Conservation (phyloP, 2,888 invertebrate species). For the Campopleginae sp. region DNA sequence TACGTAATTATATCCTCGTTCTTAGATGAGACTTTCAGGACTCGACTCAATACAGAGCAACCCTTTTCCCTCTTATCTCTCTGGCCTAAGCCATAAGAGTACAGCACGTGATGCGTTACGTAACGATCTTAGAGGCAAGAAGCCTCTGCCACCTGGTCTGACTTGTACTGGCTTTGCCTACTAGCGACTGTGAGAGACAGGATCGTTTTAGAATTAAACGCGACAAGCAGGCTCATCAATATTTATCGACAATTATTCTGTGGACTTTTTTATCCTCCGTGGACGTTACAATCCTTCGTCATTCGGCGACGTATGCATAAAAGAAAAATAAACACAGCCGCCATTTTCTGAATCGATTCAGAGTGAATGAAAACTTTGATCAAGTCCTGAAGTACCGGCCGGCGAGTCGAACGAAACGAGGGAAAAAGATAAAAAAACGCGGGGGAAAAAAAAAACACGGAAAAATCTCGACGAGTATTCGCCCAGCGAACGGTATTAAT, state of each 20-base stretch:
- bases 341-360: conserved; percentile 5
- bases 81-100: neutral
- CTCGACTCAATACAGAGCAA: conserved; percentile 18
- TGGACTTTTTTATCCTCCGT: neutral
- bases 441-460: conserved; percentile 15
- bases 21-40: conserved; percentile 66
- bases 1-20: conserved; percentile 78
- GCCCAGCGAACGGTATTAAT: conserved; percentile 56
- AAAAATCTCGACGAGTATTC: conserved; percentile 54
- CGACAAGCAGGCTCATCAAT: neutral
- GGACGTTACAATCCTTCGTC: neutral
- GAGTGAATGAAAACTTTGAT: conserved; percentile 48
- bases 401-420: neutral
- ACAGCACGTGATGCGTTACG: neutral
- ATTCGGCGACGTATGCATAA: neutral
- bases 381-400: conserved; percentile 18
- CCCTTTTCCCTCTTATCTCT: neutral
- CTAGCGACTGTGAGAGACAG: neutral
- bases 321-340: conserved; percentile 15
- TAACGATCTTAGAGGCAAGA: neutral
- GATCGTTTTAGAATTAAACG: neutral
- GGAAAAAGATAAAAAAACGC: conserved; percentile 11
- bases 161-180: neutral
- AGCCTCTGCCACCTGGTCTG: neutral
- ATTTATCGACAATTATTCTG: neutral